Conservation (phyloP, 2,113 vertebrate species). For the Parus major region DNA sequence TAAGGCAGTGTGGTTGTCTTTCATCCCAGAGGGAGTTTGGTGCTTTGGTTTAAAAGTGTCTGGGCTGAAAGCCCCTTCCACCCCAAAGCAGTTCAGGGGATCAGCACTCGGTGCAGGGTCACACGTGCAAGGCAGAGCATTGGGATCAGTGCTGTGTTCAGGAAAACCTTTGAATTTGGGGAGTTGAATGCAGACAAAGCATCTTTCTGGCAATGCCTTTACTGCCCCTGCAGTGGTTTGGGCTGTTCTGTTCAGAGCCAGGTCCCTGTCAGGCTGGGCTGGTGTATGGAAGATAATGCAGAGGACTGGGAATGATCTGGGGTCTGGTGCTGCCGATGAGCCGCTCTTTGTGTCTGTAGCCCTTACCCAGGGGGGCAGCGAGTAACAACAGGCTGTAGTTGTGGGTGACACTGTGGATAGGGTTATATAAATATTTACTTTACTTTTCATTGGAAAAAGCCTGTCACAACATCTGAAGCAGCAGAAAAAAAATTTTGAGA, state of each 20-base stretch:
- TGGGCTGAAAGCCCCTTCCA: not conserved
- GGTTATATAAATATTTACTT: not conserved
- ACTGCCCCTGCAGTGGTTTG: not conserved
- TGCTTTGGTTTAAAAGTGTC: not conserved
- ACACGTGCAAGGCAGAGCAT: fast-evolving
- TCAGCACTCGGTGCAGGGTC: fast-evolving
- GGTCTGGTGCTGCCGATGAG: not conserved
- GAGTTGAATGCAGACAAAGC: not conserved
- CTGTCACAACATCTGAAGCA: not conserved
- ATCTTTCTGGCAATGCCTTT: not conserved
- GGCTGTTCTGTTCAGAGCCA: not conserved
- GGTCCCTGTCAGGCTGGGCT: not conserved
- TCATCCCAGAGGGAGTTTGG: not conserved
- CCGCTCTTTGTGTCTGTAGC: not conserved
- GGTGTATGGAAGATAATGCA: fast-evolving
- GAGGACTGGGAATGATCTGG: not conserved
- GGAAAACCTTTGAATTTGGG: fast-evolving
- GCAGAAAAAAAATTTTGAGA: not conserved
- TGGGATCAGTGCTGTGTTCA: not conserved
- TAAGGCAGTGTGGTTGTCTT: not conserved
- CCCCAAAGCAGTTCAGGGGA: not conserved
- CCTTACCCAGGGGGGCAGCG: not conserved
- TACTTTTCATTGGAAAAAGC: not conserved
- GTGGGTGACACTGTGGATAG: not conserved
- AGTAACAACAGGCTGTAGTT: not conserved